Base-by-base conservation (phyloP, 2,113 vertebrate species). In the Coptodon rendalli region DNA sequence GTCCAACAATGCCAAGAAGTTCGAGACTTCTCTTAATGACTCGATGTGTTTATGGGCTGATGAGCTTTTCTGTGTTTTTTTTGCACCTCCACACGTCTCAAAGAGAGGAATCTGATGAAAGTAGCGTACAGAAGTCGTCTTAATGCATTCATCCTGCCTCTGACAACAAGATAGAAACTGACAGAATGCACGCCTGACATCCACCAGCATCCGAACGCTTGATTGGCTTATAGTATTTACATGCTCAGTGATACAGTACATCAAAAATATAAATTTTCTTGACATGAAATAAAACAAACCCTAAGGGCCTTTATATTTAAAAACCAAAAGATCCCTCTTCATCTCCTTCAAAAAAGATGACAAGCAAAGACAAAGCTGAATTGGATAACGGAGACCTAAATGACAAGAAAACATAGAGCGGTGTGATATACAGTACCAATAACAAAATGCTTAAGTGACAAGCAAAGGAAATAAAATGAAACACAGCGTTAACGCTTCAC, bases 171-270 rank as follows among this genome's bases (percentile, higher is more conserved):
- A 93, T 85, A 11, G 83, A 80, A 94, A 84, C 4, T 90, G 93
- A 92, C 92, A 92, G 90, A 50, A 91, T 5, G 82, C 66, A 63
- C 2, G 73, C 45, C 79, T 87, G 84, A 93, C 86, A 91, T 87
- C 71, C 22, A 38, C 52, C 52, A 52, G 31, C 73, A 48, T 81
- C 89, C 79, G 19, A 68, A 87, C 40, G 87, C 78, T 56, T 82
- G 52, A 89, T 91, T 68, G 90, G 88, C 83, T 94, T 73, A 48
- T 82, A 78, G 86, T 91, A 36, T 92, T 91, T 92, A 90, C 91
- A 86, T 81, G 84, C 88, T 83, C 66, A 9, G 53, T 53, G 89
- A 61, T 86, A 45, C 79, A 78, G 80, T 78, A 61, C 84, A 90
- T 90, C 84, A 89, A 48, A 91, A 82, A 80, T 82, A 87, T 88